Conservation (phyloP, 2,888 invertebrate genomes). For the Drosophila niveifrons region DNA sequence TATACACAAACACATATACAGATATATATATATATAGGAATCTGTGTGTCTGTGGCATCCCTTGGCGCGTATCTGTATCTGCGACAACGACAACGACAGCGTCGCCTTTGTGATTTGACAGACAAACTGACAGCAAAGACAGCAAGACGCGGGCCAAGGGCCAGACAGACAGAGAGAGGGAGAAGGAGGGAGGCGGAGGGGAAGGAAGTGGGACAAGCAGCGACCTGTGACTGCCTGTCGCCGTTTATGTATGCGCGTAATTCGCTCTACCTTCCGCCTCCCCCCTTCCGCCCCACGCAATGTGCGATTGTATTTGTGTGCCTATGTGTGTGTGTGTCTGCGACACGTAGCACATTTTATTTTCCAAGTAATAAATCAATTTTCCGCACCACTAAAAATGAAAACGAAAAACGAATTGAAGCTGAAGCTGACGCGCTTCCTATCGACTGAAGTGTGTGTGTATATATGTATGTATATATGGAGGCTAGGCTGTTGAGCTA, state of each 20-base stretch:
- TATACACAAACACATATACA: constrained; percentile 30
- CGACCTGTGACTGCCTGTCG: constrained; percentile 77
- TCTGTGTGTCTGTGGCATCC: constrained; percentile 49
- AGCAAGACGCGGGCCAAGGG: constrained; percentile 58
- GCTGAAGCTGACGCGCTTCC: constrained; percentile 77
- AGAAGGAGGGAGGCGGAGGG: background rate
- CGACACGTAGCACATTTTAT: constrained; percentile 82
- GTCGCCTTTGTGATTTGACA: constrained; percentile 78
- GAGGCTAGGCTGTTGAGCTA: constrained; percentile 9
- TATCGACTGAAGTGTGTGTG: constrained; percentile 68
- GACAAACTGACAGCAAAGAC: constrained; percentile 74
- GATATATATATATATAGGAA: constrained; percentile 10
- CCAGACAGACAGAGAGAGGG: constrained; percentile 12
- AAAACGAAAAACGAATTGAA: constrained; percentile 81
- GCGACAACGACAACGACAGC: constrained; percentile 29
- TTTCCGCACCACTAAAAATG: constrained; percentile 82
- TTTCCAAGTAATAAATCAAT: constrained; percentile 82
- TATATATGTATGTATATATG: constrained; percentile 4
- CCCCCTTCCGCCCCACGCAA: constrained; percentile 22
- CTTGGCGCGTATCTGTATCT: constrained; percentile 64
- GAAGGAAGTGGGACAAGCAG: constrained; percentile 46
- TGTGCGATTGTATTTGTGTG: no score
- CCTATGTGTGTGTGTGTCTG: constrained; percentile 64
- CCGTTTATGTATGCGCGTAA: constrained; percentile 79
- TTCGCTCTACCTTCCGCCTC: constrained; percentile 41